phyloP scores from a whole-genome alignment of 2,113 vertebrate species.

The Stigmatopora nigra region DNA sequence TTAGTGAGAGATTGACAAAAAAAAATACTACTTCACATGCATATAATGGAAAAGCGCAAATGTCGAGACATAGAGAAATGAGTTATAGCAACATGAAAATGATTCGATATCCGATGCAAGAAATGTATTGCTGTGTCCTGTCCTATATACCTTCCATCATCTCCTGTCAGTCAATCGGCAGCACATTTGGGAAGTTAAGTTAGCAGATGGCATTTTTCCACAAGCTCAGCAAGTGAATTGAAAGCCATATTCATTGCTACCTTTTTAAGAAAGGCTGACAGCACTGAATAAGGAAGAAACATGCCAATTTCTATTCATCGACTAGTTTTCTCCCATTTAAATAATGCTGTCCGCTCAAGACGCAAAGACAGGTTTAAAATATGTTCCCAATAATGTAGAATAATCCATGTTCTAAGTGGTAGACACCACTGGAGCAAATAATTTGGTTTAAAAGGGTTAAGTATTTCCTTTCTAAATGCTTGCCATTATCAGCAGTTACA shows the following conservation, averaged over 20 bases:
- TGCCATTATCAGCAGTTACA: constrained; percentile 3
- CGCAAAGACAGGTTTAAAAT: background rate
- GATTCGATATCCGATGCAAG: background rate
- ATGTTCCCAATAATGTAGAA: background rate
- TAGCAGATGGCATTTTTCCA: constrained; percentile 53
- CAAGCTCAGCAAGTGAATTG: constrained; percentile 52
- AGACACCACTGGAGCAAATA: background rate
- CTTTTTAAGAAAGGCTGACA: background rate
- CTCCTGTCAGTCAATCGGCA: background rate
- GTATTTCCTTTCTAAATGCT: background rate
- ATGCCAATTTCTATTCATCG: background rate
- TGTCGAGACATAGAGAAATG: background rate
- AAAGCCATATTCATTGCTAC: constrained; percentile 55
- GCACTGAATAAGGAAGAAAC: background rate
- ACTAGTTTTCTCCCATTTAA: too few relatives aligned
- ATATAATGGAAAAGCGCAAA: background rate
- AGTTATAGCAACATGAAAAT: background rate
- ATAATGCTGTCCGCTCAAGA: background rate
- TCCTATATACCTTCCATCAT: constrained; percentile 8
- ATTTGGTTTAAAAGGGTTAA: background rate
- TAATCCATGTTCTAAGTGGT: background rate
- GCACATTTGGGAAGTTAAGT: constrained; percentile 31
- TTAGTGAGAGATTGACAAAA: background rate
- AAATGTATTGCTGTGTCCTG: constrained; percentile 7
- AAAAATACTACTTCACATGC: background rate